Percentiles rank a stretch among this genome's conserved stretches.
phyloP scores from a whole-genome alignment of 2,888 invertebrate species.

The Bhutanitis thaidina region DNA sequence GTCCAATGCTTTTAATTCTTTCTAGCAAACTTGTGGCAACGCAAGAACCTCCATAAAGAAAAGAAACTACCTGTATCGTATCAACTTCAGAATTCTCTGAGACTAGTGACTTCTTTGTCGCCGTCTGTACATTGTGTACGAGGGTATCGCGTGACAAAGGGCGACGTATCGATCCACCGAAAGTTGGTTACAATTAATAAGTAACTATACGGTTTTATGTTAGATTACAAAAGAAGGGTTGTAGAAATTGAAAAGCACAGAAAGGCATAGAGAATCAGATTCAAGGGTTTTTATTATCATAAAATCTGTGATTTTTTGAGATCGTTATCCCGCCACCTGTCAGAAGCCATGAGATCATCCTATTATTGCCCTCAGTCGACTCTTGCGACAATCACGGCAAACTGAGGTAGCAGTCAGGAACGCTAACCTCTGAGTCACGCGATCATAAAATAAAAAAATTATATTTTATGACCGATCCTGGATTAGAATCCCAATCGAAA shows the following conservation, averaged over 20 bases:
- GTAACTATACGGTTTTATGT: constrained; percentile 8
- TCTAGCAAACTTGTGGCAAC: neutral
- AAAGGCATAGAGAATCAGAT: neutral
- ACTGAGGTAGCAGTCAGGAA: too few species aligned
- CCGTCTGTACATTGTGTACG: constrained; percentile 14
- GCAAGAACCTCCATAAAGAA: neutral
- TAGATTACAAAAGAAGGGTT: constrained; percentile 3
- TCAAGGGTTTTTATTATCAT: neutral
- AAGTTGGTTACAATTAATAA: constrained; percentile 11
- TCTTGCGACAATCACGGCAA: too few species aligned
- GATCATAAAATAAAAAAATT: too few species aligned
- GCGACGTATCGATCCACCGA: constrained; percentile 39
- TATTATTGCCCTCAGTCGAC: too few species aligned
- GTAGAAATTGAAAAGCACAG: neutral
- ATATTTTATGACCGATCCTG: too few species aligned
- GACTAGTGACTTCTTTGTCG: neutral
- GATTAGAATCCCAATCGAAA: too few species aligned
- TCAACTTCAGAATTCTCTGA: too few species aligned
- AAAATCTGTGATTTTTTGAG: too few species aligned
- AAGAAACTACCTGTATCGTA: neutral
- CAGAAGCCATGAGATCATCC: too few species aligned
- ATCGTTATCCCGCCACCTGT: too few species aligned
- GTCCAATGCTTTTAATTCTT: too few species aligned
- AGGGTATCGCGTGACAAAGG: constrained; percentile 44
- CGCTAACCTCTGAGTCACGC: too few species aligned